These are phyloP conservation scores for Donacobius atricapilla DNA, from an alignment of 2,113 vertebrate genomes.

Conservation along the genomic window DNA sequence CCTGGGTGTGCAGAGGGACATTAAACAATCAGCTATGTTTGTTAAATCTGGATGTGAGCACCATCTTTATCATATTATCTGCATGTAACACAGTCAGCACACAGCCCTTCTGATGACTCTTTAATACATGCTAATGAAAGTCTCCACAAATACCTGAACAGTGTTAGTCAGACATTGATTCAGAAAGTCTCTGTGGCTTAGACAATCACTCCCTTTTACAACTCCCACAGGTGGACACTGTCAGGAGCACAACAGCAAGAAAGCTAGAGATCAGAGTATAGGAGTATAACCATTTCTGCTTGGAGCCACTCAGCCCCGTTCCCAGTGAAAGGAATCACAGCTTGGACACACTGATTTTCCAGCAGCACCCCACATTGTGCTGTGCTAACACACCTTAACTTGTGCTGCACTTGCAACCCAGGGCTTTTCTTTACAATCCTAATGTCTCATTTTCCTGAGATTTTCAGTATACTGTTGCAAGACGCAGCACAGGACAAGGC, in stretches of 20 bases:
- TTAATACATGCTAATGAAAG: not conserved
- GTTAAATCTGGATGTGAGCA: not conserved
- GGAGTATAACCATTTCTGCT: not conserved
- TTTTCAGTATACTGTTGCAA: not conserved
- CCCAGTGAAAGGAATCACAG: fast-evolving
- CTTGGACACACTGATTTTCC: not conserved
- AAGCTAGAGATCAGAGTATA: not conserved
- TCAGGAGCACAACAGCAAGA: not conserved
- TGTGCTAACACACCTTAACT: not conserved
- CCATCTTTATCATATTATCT: not conserved
- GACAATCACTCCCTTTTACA: not conserved
- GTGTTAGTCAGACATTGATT: not conserved
- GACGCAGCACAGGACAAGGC: fast-evolving
- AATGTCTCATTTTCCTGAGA: not conserved
- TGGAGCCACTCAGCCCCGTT: fast-evolving
- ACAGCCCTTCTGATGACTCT: not conserved
- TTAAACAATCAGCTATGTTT: not conserved
- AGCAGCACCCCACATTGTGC: not conserved
- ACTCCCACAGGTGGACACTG: not conserved
- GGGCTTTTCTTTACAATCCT: not conserved
- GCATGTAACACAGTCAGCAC: not conserved
- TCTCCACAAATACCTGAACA: not conserved
- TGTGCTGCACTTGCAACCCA: not conserved
- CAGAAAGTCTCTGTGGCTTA: not conserved
- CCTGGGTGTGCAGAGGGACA: not conserved